A percentile compares a stretch with the other conserved stretches of the same genome.
Conservation (phyloP, 2,888 invertebrate genomes). For the Acanthosepion esculentum region DNA sequence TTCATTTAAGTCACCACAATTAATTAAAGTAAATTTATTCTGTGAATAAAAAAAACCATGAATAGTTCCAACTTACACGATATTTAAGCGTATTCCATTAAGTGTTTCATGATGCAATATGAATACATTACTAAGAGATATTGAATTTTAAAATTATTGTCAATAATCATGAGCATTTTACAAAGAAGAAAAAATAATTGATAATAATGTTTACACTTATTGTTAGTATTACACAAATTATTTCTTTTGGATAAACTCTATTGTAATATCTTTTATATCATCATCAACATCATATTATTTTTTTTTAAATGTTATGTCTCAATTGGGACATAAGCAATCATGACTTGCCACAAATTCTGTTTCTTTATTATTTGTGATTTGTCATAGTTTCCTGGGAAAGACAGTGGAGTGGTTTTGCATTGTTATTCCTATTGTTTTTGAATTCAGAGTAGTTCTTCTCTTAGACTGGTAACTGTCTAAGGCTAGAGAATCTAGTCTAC, state of each 20-base stretch:
- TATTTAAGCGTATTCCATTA: neutral
- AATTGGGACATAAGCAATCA: too few relatives aligned
- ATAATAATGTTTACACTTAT: neutral
- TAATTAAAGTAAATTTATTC: neutral
- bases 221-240: neutral
- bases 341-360: too few relatives aligned
- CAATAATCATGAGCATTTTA: neutral
- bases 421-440: too few relatives aligned
- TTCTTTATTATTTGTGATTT: too few relatives aligned
- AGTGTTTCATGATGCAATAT: neutral
- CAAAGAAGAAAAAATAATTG: neutral
- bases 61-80: neutral
- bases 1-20: neutral
- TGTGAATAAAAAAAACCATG: neutral
- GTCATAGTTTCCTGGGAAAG: too few relatives aligned
- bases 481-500: too few relatives aligned
- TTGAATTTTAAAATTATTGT: neutral
- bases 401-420: too few relatives aligned
- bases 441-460: too few relatives aligned
- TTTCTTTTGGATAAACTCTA: neutral
- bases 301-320: too few relatives aligned
- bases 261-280: too few relatives aligned
- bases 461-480: too few relatives aligned
- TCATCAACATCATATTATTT: neutral
- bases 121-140: neutral